Conservation (phyloP, 2,888 invertebrate species). For the Netelia inedita region DNA sequence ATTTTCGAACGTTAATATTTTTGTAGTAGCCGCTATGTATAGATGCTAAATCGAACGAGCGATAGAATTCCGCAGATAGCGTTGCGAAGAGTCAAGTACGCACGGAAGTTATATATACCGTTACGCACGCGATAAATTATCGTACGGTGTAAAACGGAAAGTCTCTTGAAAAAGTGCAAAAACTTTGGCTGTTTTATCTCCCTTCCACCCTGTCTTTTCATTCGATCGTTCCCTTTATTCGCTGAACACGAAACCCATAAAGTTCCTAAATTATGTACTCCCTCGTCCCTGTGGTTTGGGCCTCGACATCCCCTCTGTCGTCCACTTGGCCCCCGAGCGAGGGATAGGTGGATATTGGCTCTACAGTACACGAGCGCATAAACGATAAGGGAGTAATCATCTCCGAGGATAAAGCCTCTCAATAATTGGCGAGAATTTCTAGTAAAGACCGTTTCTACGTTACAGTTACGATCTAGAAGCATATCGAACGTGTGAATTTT, state of each 20-base stretch:
- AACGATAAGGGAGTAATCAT: neutral
- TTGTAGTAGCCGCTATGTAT: no score
- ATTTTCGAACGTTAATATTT: no score
- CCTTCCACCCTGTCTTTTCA: neutral
- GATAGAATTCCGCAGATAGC: no score
- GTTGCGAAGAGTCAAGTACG: no score
- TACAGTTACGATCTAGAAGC: slow-evolving; percentile 47
- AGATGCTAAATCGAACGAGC: no score
- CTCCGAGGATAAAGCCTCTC: slow-evolving; percentile 26
- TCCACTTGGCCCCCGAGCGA: neutral
- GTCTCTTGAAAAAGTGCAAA: slow-evolving; percentile 3
- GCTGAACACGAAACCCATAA: slow-evolving; percentile 64
- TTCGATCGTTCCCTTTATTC: slow-evolving; percentile 5
- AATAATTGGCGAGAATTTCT: slow-evolving; percentile 48
- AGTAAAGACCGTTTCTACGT: slow-evolving; percentile 41
- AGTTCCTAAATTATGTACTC: slow-evolving; percentile 71
- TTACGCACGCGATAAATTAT: neutral
- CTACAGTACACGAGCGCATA: neutral
- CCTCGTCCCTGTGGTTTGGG: neutral
- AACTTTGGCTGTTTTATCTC: neutral
- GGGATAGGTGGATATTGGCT: neutral
- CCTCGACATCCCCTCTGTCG: neutral
- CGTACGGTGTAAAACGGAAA: neutral
- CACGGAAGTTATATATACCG: neutral
- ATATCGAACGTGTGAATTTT: slow-evolving; percentile 20